Conservation (phyloP, 2,888 invertebrate species). For the Aporophyla lueneburgensis region DNA sequence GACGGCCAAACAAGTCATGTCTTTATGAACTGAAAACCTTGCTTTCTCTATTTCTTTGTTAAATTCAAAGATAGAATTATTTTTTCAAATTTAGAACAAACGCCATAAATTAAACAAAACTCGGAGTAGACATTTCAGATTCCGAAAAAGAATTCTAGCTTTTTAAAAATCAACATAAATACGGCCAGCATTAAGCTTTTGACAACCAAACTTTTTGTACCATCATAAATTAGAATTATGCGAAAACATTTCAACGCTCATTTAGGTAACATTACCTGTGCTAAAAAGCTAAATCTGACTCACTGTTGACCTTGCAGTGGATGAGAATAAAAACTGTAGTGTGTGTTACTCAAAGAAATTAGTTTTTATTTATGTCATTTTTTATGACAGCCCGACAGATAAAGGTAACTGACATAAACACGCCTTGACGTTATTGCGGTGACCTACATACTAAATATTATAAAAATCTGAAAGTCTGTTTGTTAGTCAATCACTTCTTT, state of each 20-base stretch:
- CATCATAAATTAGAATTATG: constrained; percentile 39
- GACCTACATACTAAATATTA: constrained; percentile 60
- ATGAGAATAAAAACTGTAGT: constrained; percentile 59
- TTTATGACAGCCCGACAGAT: constrained; percentile 62
- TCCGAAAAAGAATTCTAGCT: not conserved
- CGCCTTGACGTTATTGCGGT: constrained; percentile 50
- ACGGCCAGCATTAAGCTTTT: constrained; percentile 32
- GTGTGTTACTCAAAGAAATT: constrained; percentile 59
- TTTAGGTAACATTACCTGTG: constrained; percentile 58
- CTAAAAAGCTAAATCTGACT: constrained; percentile 58
- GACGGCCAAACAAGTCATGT: not conserved
- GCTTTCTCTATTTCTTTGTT: constrained; percentile 2
- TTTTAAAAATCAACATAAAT: constrained; percentile 15
- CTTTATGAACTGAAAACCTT: not conserved
- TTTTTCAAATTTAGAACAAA: constrained; percentile 11
- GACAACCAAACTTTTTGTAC: constrained; percentile 36
- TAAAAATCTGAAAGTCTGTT: constrained; percentile 59
- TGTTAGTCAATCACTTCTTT: constrained; percentile 46
- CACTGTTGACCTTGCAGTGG: constrained; percentile 61
- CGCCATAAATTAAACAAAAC: constrained; percentile 13
- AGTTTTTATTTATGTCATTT: constrained; percentile 65
- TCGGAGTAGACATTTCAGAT: constrained; percentile 7
- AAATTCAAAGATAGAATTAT: not conserved
- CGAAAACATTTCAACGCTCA: constrained; percentile 49
- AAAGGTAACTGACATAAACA: constrained; percentile 59